Evolutionary conservation across 2,113 vertebrate genomes (phyloP).

Genomic region (Oncorhynchus keta): DNA sequence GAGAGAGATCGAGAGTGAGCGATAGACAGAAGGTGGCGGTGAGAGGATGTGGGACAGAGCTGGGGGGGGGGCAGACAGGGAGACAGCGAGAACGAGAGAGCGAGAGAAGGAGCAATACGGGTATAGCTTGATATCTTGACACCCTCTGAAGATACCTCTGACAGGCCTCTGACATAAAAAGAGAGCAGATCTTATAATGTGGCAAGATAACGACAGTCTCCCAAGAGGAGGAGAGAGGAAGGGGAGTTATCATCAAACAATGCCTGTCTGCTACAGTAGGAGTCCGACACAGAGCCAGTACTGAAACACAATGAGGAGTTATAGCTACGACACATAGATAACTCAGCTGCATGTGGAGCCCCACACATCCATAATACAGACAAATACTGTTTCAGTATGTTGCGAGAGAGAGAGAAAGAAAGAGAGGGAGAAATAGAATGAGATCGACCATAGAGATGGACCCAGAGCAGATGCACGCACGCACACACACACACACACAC

Average conservation of each 20-base stretch:
- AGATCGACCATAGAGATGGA: too few relatives aligned
- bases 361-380: too few relatives aligned
- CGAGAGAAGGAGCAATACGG: neutral
- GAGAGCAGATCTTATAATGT: neutral
- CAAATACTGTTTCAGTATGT: too few relatives aligned
- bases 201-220: neutral
- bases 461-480: neutral
- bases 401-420: neutral
- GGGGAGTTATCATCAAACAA: neutral
- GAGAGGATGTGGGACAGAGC: neutral
- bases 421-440: neutral
- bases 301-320: too few relatives aligned
- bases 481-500: slow-evolving; percentile 5
- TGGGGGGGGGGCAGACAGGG: neutral
- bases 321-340: neutral
- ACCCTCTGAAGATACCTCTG: neutral
- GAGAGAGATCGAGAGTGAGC: neutral
- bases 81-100: neutral
- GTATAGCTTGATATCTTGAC: neutral
- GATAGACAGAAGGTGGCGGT: neutral
- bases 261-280: neutral
- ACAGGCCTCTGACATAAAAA: slow-evolving; percentile 1
- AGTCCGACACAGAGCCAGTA: neutral
- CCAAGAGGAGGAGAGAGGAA: slow-evolving; percentile 1
- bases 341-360: neutral